A percentile compares a stretch with the other conserved stretches of the same genome.
phyloP scores from a whole-genome alignment of 2,113 vertebrate species.

The Mola mola region DNA sequence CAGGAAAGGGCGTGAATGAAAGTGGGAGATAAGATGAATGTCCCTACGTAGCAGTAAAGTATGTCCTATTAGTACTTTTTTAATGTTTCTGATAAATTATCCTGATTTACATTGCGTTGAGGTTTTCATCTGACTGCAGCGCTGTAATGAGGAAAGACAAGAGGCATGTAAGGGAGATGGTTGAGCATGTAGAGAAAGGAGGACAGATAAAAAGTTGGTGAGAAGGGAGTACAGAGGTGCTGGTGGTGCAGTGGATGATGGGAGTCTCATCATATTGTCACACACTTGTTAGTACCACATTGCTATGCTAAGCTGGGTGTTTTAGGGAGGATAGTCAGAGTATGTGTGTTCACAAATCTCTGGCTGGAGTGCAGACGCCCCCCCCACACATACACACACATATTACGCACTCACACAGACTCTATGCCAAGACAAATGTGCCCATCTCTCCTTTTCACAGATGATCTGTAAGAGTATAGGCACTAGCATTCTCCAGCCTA shows the following conservation, averaged over 20 bases:
- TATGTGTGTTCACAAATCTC: no score
- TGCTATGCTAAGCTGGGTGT: conserved; percentile 29
- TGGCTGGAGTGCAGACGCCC: no score
- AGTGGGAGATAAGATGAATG: neutral
- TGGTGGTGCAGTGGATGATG: neutral
- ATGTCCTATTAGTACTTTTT: neutral
- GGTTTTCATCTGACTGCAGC: neutral
- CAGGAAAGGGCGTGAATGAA: neutral
- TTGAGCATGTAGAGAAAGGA: conserved; percentile 13
- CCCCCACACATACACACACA: conserved; percentile 20
- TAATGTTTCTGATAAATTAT: neutral
- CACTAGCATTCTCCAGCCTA: no score
- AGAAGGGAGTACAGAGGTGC: conserved; percentile 1
- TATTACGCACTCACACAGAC: no score
- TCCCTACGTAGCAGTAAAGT: neutral
- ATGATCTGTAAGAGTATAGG: conserved; percentile 7
- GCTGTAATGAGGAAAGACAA: neutral
- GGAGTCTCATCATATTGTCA: conserved; percentile 44
- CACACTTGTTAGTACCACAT: conserved; percentile 57
- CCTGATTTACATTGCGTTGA: neutral
- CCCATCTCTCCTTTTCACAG: conserved; percentile 33
- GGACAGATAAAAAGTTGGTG: conserved; percentile 38
- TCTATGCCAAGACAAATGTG: no score
- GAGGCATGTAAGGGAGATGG: neutral
- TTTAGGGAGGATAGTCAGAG: conserved; percentile 19